A percentile compares a stretch with the other conserved stretches of the same genome.
phyloP scores from a whole-genome alignment of 2,888 invertebrate genomes.

The Sinotaia quadrata region DNA sequence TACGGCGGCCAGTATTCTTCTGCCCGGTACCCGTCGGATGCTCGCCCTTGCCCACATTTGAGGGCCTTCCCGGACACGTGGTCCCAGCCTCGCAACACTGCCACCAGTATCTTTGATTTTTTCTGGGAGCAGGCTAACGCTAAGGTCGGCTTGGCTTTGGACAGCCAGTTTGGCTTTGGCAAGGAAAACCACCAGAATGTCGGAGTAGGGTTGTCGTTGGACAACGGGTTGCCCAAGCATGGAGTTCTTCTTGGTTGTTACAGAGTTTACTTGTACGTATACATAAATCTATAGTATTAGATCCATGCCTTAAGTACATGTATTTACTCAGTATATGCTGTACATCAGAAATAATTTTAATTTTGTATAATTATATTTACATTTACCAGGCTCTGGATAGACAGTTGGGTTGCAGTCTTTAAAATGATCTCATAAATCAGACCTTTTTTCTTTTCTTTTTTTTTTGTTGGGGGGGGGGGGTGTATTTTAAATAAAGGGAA shows the following conservation, averaged over 20 bases:
- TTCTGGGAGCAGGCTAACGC: conserved; percentile 30
- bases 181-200: background rate
- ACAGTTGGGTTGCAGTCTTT: no score
- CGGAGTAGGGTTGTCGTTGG: background rate
- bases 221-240: background rate
- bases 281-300: no score
- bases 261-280: conserved; percentile 18
- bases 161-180: background rate
- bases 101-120: conserved; percentile 24
- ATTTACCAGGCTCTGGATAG: no score
- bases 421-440: no score
- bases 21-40: background rate
- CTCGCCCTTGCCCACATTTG: background rate
- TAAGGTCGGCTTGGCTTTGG: conserved; percentile 6
- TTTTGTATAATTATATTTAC: no score
- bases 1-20: background rate
- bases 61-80: background rate
- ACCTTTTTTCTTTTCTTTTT: no score
- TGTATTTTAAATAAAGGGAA: no score
- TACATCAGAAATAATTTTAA: no score
- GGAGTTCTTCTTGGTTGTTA: conserved; percentile 21
- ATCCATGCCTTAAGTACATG: no score
- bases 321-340: no score
- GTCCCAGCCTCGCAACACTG: background rate
- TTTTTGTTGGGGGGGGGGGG: no score